A percentile compares a stretch with the other conserved stretches of the same genome.
Conservation (phyloP, 1,140 invertebrate genomes). For the Rhagoletis zephyria region DNA sequence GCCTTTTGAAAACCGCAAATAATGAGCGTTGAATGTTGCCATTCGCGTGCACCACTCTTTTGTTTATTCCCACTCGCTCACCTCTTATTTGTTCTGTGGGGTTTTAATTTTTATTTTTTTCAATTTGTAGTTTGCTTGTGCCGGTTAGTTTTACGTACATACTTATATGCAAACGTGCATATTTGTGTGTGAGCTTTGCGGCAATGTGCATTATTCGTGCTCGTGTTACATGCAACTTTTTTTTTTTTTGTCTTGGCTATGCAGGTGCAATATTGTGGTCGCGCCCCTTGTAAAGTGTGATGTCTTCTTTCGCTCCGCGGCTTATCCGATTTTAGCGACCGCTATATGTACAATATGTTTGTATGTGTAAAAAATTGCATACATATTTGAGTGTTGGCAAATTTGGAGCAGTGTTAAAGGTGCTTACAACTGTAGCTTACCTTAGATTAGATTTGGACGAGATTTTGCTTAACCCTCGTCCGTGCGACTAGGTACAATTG, state of each 20-base stretch:
- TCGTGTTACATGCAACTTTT: conserved; percentile 28
- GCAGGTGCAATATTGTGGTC: conserved; percentile 31
- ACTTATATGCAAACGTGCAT: no score
- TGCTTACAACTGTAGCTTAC: no score
- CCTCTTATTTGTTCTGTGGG: neutral
- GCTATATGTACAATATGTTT: no score
- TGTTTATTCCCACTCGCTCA: neutral
- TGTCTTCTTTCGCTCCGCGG: conserved; percentile 10
- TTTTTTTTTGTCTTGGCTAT: no score
- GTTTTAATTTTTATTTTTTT: no score
- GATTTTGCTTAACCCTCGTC: no score
- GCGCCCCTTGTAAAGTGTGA: neutral
- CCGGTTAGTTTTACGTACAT: neutral
- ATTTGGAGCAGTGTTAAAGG: no score
- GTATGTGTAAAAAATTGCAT: no score
- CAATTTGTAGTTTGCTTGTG: neutral
- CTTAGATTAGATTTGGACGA: no score
- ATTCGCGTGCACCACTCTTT: conserved; percentile 8
- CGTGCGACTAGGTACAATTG: no score
- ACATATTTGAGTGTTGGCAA: no score
- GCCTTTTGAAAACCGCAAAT: conserved; percentile 35
- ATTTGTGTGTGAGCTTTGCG: neutral
- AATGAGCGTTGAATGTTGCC: conserved; percentile 47
- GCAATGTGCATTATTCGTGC: neutral
- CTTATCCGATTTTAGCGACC: neutral